Evolutionary conservation across 2,888 invertebrate species (phyloP), one percentile per base, ranked within the genome.

Genomic region (Lasioglossum leucozonium): DNA sequence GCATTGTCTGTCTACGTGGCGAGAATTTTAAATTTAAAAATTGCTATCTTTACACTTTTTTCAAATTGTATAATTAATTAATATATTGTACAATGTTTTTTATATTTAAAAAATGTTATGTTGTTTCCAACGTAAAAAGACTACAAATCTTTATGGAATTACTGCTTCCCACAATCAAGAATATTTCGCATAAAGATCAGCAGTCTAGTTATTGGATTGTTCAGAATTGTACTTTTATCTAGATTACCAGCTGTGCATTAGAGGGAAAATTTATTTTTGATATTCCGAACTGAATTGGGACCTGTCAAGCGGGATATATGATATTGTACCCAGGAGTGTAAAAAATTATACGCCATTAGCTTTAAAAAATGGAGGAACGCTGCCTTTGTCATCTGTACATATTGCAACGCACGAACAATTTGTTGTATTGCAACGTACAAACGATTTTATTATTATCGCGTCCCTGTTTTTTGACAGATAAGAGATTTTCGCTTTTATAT

Each of bases 251-350:
- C 62, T 62, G 16, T 6, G 30, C 13, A 62, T 65, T 34, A 65
- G 65, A 34, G 65, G 2, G 18, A 34, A 65, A 65, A 65, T 65
- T 65, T 65, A 18, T 34, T 65, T 65, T 65, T 65, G 16, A 65
- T 65, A 65, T 65, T 65, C 65, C 34, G 65, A 65, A 65, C 65
- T 34, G 65, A 30, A 65, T 65, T 65, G 65, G 18, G 3, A 34
- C 65, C 18, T 34, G 65, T 65, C 58, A 58, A 26, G 65, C 34
- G 65, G 34, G 34, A 65, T 65, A 30, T 65, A 65, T 65, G 65
- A 18, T 65, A 65, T 65, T 65, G 65, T 34, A 65, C 34, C 65
- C 65, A 34, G 65, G 65, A 65, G 65, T 65, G 34, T 65, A 65
- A 65, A 65, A 65, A 65, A 65, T 65, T 65, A 65, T 65, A 65